Conservation (phyloP, 2,797 vertebrate species). For the Gymnoscopelus microlampas region DNA sequence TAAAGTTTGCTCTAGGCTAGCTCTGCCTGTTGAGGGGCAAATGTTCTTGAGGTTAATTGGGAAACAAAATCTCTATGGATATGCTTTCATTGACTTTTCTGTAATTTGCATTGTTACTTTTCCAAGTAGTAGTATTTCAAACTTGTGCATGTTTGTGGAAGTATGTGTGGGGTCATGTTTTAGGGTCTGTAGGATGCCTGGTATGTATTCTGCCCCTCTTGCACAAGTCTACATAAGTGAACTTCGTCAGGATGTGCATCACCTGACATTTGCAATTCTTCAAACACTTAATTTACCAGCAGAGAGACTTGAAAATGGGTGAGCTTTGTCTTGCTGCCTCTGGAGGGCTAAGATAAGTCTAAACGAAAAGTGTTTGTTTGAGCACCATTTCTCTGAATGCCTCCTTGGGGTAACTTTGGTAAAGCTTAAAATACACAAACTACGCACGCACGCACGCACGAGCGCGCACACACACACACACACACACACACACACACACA, state of each 20-base stretch:
- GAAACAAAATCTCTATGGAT: neutral
- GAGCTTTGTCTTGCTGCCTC: conserved; percentile 78
- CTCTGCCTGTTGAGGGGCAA: conserved; percentile 18
- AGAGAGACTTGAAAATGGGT: conserved; percentile 75
- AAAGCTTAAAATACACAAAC: conserved; percentile 54
- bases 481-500: conserved; percentile 5
- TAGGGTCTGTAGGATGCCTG: conserved; percentile 55
- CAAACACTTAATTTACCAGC: conserved; percentile 78
- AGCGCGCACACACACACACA: neutral
- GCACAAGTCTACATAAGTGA: conserved; percentile 79
- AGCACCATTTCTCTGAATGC: conserved; percentile 63
- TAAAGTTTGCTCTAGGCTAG: conserved; percentile 25
- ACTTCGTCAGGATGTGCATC: conserved; percentile 66
- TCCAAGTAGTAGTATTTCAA: neutral
- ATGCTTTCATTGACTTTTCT: neutral
- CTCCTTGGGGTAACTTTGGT: conserved; percentile 68
- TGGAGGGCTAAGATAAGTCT: conserved; percentile 80
- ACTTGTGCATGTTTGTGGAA: conserved; percentile 41
- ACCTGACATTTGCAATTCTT: conserved; percentile 77
- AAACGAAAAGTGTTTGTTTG: conserved; percentile 75
- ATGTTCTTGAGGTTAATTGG: no score
- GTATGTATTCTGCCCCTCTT: conserved; percentile 54
- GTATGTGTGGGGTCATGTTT: conserved; percentile 54
- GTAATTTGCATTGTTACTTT: neutral
- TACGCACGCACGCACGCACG: conserved; percentile 31